Conservation (phyloP, 2,888 invertebrate genomes). For the Hypsopygia costalis region DNA sequence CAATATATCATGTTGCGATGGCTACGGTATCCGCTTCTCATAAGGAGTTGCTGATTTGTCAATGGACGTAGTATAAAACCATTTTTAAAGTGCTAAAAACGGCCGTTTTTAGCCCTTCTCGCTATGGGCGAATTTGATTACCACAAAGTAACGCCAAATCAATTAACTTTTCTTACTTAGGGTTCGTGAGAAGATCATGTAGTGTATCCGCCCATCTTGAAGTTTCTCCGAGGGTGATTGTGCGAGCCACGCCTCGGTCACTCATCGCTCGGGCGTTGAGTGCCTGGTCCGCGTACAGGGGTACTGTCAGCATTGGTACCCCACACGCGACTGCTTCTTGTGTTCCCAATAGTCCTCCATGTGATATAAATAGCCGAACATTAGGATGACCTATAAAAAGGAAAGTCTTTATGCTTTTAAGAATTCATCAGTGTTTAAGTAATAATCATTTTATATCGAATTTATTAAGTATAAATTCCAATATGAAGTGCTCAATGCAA, state of each 20-base stretch:
- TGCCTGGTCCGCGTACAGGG: conserved; percentile 75
- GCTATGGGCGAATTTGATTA: too few relatives aligned
- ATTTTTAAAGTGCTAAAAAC: too few relatives aligned
- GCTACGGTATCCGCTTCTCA: too few relatives aligned
- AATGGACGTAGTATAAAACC: too few relatives aligned
- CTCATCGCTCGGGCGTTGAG: conserved; percentile 75
- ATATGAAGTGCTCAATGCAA: too few relatives aligned
- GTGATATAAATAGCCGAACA: conserved; percentile 80
- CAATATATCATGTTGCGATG: too few relatives aligned
- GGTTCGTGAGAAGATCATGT: conserved; percentile 57
- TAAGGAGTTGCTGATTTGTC: too few relatives aligned
- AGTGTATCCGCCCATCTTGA: conserved; percentile 54
- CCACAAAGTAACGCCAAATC: background rate
- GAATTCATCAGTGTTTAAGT: background rate
- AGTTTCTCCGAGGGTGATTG: conserved; percentile 48
- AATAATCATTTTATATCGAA: too few relatives aligned
- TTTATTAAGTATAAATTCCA: too few relatives aligned
- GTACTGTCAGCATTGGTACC: conserved; percentile 76
- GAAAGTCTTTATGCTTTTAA: background rate
- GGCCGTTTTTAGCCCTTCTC: too few relatives aligned
- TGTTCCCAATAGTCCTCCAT: conserved; percentile 82
- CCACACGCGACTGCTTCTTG: conserved; percentile 81
- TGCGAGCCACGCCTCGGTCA: conserved; percentile 69
- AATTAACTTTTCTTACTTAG: conserved; percentile 47
- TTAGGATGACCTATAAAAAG: conserved; percentile 70